Percentiles rank a stretch among this genome's conserved stretches.
phyloP scores from a whole-genome alignment of 2,113 vertebrate genomes.

The Isichthys henryi region DNA sequence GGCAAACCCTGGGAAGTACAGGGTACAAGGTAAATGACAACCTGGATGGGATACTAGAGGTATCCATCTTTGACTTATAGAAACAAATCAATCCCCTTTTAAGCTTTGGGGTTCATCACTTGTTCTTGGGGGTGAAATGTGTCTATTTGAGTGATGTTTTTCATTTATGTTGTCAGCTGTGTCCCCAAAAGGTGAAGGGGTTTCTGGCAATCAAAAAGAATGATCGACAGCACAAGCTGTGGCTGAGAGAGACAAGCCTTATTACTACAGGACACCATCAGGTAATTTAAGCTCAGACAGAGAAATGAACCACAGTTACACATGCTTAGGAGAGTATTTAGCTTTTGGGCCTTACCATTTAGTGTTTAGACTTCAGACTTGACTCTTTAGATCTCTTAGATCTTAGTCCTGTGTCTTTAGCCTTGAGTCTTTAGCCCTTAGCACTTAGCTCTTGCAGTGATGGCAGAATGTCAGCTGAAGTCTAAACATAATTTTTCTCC shows the following conservation, averaged over 20 bases:
- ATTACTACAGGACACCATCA: not conserved
- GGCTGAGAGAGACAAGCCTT: not conserved
- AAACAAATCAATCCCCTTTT: not conserved
- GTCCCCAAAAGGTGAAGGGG: not conserved
- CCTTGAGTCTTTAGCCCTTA: not conserved
- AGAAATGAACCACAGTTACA: not conserved
- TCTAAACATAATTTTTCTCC: constrained; percentile 33
- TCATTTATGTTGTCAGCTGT: not conserved
- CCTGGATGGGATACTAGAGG: not conserved
- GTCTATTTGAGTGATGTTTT: not conserved
- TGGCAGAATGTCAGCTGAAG: not conserved
- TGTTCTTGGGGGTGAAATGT: not conserved
- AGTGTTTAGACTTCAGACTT: not conserved
- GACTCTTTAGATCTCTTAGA: not conserved
- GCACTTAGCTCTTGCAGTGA: not conserved
- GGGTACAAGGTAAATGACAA: not conserved
- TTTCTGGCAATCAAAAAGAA: not conserved
- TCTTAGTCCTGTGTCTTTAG: not conserved
- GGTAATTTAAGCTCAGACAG: not conserved
- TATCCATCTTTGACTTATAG: not conserved
- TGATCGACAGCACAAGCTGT: not conserved
- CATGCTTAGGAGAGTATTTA: not conserved
- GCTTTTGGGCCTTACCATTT: not conserved
- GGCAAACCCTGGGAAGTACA: not conserved
- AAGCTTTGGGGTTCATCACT: not conserved